These are phyloP conservation scores for Gymnocypris eckloni DNA, from an alignment of 2,797 vertebrate genomes.

Conservation along the genomic window DNA sequence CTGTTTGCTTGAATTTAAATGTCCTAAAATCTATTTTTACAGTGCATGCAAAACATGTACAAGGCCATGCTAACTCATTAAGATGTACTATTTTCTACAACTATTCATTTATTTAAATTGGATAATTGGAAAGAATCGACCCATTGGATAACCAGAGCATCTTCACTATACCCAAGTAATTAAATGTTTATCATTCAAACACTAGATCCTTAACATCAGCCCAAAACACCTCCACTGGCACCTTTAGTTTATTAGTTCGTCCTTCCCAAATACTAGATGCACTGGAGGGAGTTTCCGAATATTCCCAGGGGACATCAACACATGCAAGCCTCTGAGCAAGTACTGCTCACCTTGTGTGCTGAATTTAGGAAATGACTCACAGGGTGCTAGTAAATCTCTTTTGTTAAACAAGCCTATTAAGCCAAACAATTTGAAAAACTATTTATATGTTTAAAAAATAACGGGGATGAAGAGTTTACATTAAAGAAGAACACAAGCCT, in stretches of 20 bases:
- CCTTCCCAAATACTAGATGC: background rate
- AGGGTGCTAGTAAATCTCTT: background rate
- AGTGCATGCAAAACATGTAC: background rate
- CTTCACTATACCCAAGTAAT: conserved; percentile 12
- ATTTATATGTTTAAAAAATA: background rate
- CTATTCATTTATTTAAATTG: conserved; percentile 11
- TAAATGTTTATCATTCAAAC: conserved; percentile 1
- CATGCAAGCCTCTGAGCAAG: background rate
- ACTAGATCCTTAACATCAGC: background rate
- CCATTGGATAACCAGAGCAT: background rate
- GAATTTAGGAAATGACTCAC: background rate
- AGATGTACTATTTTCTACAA: background rate
- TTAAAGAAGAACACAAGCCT: background rate
- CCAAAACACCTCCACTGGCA: background rate
- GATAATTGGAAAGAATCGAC: conserved; percentile 14
- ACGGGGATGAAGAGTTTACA: background rate
- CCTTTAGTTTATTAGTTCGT: background rate
- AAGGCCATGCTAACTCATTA: background rate
- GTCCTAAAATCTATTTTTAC: background rate
- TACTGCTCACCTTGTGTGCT: background rate
- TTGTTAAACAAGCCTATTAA: conserved; percentile 8
- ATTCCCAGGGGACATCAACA: background rate
- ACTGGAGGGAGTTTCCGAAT: background rate
- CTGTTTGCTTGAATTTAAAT: conserved; percentile 40
- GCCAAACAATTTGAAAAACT: background rate